Percentiles rank a stretch among this genome's conserved stretches.
Conservation (phyloP, 2,888 invertebrate species). For the Mythimna pallens region DNA sequence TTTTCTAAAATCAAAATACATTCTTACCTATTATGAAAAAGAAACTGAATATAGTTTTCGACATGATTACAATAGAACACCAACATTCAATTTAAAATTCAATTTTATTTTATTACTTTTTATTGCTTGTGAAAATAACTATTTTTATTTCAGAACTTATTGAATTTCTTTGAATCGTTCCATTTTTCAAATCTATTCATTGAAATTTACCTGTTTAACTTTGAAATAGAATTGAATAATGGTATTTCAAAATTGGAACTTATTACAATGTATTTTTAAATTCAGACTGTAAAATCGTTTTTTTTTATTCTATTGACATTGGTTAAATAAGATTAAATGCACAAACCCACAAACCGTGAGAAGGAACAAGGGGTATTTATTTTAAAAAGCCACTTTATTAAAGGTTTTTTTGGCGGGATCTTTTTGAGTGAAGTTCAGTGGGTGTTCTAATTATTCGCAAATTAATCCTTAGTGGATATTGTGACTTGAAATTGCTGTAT, state of each 20-base stretch:
- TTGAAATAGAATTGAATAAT: constrained; percentile 32
- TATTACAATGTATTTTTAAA: constrained; percentile 6
- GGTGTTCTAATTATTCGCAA: no score
- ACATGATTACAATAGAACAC: constrained; percentile 42
- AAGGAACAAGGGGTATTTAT: no score
- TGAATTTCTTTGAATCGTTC: constrained; percentile 28
- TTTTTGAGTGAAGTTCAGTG: no score
- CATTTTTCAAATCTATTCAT: constrained; percentile 24
- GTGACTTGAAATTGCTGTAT: no score
- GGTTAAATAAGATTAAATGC: no score
- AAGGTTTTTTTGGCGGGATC: no score
- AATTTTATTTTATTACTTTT: constrained; percentile 55
- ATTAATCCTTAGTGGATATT: no score
- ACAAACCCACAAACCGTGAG: no score
- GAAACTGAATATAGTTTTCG: constrained; percentile 23
- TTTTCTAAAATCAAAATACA: neutral
- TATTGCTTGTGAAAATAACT: constrained; percentile 37
- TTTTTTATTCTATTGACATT: no score
- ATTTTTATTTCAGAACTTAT: constrained; percentile 16
- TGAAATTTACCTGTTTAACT: constrained; percentile 13
- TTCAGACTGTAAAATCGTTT: no score
- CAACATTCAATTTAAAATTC: constrained; percentile 49
- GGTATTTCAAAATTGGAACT: constrained; percentile 18
- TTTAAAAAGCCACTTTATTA: no score
- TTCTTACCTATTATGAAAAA: constrained; percentile 45